A percentile compares a stretch with the other conserved stretches of the same genome.
These are phyloP conservation scores for Cecropterus lyciades DNA, from an alignment of 1,140 invertebrate genomes.

Conservation along the genomic window DNA sequence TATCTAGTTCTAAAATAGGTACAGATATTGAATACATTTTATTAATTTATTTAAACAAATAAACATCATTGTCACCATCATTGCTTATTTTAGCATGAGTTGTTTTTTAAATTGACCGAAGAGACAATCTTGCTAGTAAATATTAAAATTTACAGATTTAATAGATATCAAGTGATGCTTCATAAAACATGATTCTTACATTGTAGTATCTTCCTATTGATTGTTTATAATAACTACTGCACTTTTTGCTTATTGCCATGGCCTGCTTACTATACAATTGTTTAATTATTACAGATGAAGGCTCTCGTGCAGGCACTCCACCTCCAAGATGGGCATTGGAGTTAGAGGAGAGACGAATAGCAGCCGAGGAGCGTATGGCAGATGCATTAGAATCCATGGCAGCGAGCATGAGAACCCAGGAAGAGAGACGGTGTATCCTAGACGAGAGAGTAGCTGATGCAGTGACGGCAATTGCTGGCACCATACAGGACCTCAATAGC, in stretches of 20 bases:
- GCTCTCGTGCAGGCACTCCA: conserved; percentile 43
- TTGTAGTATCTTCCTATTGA: too few relatives aligned
- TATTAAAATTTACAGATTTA: too few relatives aligned
- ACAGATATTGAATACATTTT: conserved; percentile 36
- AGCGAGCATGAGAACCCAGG: conserved; percentile 56
- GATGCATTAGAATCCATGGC: conserved; percentile 66
- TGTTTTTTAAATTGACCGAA: too few relatives aligned
- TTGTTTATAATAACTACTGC: too few relatives aligned
- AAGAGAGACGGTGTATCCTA: conserved; percentile 55
- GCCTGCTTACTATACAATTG: background rate
- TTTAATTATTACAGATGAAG: conserved; percentile 48
- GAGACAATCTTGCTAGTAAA: too few relatives aligned
- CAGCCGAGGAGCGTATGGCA: conserved; percentile 68
- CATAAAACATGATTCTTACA: too few relatives aligned
- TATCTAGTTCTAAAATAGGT: conserved; percentile 32
- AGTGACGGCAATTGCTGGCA: conserved; percentile 62
- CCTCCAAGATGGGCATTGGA: conserved; percentile 74
- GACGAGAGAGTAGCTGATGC: conserved; percentile 65
- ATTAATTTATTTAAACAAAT: too few relatives aligned
- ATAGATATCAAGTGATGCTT: too few relatives aligned
- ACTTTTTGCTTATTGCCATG: too few relatives aligned
- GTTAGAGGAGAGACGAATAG: conserved; percentile 69
- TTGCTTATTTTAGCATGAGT: too few relatives aligned
- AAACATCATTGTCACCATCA: too few relatives aligned
- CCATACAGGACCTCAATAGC: conserved; percentile 64